Evolutionary conservation across 2,888 invertebrate species (phyloP), one percentile per base, ranked within the genome.

Genomic region (Drosophila mulleri): DNA sequence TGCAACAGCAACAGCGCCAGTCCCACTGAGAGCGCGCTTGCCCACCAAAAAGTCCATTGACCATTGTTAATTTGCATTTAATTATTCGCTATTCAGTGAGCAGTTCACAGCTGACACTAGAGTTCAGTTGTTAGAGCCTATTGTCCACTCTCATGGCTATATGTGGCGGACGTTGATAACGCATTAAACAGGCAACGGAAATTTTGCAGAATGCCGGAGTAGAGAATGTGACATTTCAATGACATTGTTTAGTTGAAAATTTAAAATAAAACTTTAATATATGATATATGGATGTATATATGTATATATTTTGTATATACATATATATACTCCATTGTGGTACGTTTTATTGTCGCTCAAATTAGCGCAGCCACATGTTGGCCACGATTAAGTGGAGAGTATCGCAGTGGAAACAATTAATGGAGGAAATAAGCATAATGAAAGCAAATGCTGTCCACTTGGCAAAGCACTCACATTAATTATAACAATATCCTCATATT

Each of bases 121-220:
- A 0, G 96, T 97, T 29, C 96, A 96, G 76, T 91, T 96, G 14
- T 94, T 96, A 60, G 95, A 96, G 0, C 94, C 97, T 0, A 82
- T 95, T 2, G 92, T 96, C 12, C 3, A 42, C 29, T 42, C 4
- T 14, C 29, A 56, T 60, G 53, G 23, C 23, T 23, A n/a, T 39
- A 39, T 53, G 62, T 61, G 29, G 47, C 23, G 29, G 26, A 42
- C 58, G 53, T 39, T 54, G 39, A 54, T 39, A 54, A n/a, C 39
- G 26, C 53, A 12, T 54, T 54, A 39, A 39, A 37, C 37, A 53
- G 37, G 23, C 20, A 37, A 16, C 37, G 23, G 20, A 39, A 23
- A 54, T 26, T 26, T 39, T 54, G 32, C 35, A 2, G 9, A 37
- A 37, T 26, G 2, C 7, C n/a, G n/a, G 37, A 26, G n/a, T 54